A percentile compares a stretch with the other conserved stretches of the same genome.
These are phyloP conservation scores for Perithous albicinctus DNA, from an alignment of 2,888 invertebrate species.

Conservation along the genomic window DNA sequence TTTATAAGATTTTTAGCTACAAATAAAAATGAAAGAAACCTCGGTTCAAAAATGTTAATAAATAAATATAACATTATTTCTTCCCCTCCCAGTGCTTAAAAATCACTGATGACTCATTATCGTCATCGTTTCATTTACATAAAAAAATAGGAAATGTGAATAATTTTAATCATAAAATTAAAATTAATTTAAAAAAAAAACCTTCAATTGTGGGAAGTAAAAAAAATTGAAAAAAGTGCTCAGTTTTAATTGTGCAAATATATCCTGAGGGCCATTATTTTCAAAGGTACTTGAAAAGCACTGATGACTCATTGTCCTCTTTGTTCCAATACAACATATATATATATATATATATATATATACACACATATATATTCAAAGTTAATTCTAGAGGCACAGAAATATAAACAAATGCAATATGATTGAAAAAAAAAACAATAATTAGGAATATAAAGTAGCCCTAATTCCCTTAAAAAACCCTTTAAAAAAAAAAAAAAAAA, in stretches of 20 bases:
- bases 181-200: too few relatives aligned
- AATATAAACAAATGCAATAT: neutral
- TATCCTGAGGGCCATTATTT: neutral
- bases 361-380: too few relatives aligned
- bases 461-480: too few relatives aligned
- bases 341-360: neutral
- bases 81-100: neutral
- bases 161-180: too few relatives aligned
- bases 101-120: neutral
- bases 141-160: too few relatives aligned
- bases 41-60: neutral
- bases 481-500: neutral
- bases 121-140: neutral
- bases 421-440: neutral
- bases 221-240: neutral
- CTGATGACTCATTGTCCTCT: neutral
- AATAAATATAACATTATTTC: neutral
- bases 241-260: neutral
- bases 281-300: neutral
- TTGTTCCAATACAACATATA: too few relatives aligned
- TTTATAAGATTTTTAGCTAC: neutral
- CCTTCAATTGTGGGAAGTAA: too few relatives aligned
- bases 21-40: neutral
- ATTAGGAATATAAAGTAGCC: neutral
- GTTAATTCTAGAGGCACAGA: neutral